Evolutionary conservation across 2,888 invertebrate genomes (phyloP), one percentile per base, ranked within the genome.

Genomic region (Lysandra bellargus): DNA sequence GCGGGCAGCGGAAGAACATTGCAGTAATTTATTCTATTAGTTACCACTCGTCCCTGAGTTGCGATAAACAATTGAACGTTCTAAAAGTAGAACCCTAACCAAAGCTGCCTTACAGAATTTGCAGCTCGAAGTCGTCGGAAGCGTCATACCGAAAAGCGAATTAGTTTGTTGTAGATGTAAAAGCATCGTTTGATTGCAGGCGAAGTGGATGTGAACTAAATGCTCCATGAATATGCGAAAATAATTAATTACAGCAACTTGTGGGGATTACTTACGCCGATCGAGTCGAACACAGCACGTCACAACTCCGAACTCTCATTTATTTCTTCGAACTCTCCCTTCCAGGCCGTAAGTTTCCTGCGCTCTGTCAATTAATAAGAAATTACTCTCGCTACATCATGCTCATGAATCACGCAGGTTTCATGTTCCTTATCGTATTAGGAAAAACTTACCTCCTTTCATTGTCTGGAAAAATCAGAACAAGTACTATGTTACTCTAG

Each of bases 221-320:
- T 9, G 14, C 33, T 14, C 14, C 14, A 14, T 33, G 33, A 12
- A 69, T 33, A 33, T 57, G 33, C 23, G 30, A 69, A 69, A 69
- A 69, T 69, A 69, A 69, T 69, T 69, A 69, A 69, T 37, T 37
- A 69, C 33, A 33, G 33, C 30, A 69, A 69, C 14, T 69, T 69
- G 33, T 69, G 74, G 5, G 53, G 76, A 53, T 33, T 76, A 76
- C 76, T 33, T 23, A 74, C 93, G 95, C 94, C 95, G 95, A 94
- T 94, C 90, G 89, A 90, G 88, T 88, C 86, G 88, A 87, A 84
- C 86, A 88, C 86, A 88, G 92, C 93, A 93, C 94, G 94, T 93
- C 90, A 88, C 86, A 87, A 93, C 90, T 93, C 87, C 90, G 91
- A 94, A 93, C 92, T 92, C 91, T 94, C 94, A 93, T 94, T 94